Evolutionary conservation across 2,888 invertebrate genomes (phyloP), one percentile per base, ranked within the genome.

Genomic region (Scaptomyza tumidula): DNA sequence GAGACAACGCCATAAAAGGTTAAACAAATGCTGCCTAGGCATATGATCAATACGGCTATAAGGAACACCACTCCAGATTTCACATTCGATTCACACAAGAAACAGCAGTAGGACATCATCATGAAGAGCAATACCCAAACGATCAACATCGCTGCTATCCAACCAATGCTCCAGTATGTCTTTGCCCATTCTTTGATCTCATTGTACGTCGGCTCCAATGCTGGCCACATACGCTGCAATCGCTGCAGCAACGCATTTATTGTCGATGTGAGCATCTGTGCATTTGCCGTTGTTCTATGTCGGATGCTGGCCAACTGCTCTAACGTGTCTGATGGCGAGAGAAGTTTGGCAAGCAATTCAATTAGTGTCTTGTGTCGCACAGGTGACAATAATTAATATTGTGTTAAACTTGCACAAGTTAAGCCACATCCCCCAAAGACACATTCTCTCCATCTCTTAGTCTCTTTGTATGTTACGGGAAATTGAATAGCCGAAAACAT

Each of bases 281-380:
- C 91, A 77, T 92, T 91, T 50, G 91, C 91, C 55, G 91, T 91
- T 5, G 91, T 90, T 62, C 90, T 88, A 74, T 91, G 90, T 45
- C 91, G 88, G 54, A 92, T 92, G 65, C 84, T 89, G 39, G 91
- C 90, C 84, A 92, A 71, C 75, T 92, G 92, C 54, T 91, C 91
- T 56, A 92, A 75, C n/a, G 91, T 92, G 71, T 91, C 92, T 92
- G 14, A 39, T 35, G 61, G 19, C 16, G 4, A 10, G 68, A 57
- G 33, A 60, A 55, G 55, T 73, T 65, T 67, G 67, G 41, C 56
- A 71, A 78, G 44, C 50, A 71, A 80, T 85, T 85, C 73, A 82
- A 83, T 82, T 83, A 82, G 65, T 67, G 58, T 46, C 29, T 57
- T 27, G 27, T 65, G 57, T 54, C 46, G 66, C 49, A 65, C 57